Base-by-base conservation (phyloP, 1,140 invertebrate species). In the Whitmania pigra region DNA sequence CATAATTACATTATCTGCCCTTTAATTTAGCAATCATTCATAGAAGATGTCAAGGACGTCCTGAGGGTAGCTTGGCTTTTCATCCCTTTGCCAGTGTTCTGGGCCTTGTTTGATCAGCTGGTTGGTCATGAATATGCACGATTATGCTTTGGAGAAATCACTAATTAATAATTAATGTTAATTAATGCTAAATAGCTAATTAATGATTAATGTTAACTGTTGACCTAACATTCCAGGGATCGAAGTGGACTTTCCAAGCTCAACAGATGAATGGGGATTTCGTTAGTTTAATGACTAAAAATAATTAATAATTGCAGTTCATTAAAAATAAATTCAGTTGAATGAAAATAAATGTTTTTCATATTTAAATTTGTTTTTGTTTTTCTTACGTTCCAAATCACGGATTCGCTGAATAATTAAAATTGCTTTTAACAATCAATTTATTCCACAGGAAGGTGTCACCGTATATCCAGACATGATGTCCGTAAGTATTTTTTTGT, bases 241-340 rank as follows among this genome's bases (percentile, higher is more conserved):
- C 93, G 0, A 86, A 90, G 67, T 98, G 94, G 94, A 94, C 92
- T 0, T 87, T 96, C 73, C 94, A 97, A 86, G 94, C 94, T 9
- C 88, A 88, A 0, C 85, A 88, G 75, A 94, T 97, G 91, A 84
- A 93, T 78, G 92, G 94, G 15, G 80, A 87, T 25, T 79, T 94
- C 71, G 78, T 80, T 73, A 74, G 76, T 27, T 68, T 4, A 31
- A 29, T 11, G 9, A 29, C 18, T 68, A 7, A 29, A 13, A 63
- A 11, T 13, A 63, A 17, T 17, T 9, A 63, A 7, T 25, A 15
- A 63, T 63, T 27, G 11, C 22, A 25, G 11, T 31, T 63, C 17
- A 63, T 63, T 63, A 17, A 11, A 25, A 63, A 63, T 18, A 63
- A 17, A 63, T 63, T 25, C 11, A 57, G 54, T 20, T n/a, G 9